Base-by-base conservation (phyloP, 2,113 vertebrate genomes). In the Sylvilagus bachmani region DNA sequence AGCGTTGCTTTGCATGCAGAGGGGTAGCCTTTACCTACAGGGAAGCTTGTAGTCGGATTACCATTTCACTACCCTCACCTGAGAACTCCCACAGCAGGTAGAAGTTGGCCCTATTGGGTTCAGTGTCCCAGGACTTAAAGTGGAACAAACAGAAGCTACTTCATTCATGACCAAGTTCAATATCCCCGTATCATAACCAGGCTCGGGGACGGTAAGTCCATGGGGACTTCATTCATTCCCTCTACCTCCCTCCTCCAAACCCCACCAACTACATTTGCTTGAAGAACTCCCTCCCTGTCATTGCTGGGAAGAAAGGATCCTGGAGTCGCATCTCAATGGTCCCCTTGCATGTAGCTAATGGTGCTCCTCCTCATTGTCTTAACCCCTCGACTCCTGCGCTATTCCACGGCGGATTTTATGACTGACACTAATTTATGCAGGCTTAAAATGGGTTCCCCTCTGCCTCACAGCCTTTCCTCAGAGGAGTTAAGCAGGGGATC, bases 101-200 rank as follows among this genome's bases (percentile, higher is more conserved):
- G 31, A 33, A 61, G 33, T 61, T 69, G 74, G 86, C 33, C 10
- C 19, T 6, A 24, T 33, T 17, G 77, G 85, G 81, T 73, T 90
- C 55, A 38, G 53, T 70, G 84, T 73, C 22, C 44, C 51, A 44
- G 21, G 78, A n/a, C 78, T 92, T 73, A 62, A 79, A 38, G 58
- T 90, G 81, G 86, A 81, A 87, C 83, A 53, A 95, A 92, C 24
- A 85, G 25, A 61, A 81, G 12, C 21, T 16, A 66, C 66, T 95
- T 79, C 21, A 62, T 86, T 78, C 38, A 1, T 44, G 71, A 83
- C 44, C 51, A 96, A 82, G 70, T 86, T 94, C 87, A 91, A 6
- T 73, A 95, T 88, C 95, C 80, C 86, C 66, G 61, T 92, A 91
- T 95, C 95, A 96, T 64, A 89, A 82, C 53, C 85, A 96, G 83